Conservation (phyloP, 2,113 vertebrate genomes). For the Alaudala cheleensis region DNA sequence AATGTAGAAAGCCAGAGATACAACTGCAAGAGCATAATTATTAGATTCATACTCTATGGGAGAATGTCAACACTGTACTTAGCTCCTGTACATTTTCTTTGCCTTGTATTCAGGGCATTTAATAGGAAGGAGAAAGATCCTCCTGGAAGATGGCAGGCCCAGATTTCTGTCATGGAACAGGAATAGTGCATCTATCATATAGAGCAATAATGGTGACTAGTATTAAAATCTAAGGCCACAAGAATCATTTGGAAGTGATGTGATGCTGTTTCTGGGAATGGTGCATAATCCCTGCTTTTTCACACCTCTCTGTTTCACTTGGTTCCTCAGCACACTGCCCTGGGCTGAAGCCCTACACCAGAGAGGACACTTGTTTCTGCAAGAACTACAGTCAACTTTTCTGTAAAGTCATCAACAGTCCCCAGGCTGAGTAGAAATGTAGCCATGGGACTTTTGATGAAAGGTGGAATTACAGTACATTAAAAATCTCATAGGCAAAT, state of each 20-base stretch:
- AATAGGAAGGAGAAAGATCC: not conserved
- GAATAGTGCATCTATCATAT: not conserved
- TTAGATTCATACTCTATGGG: not conserved
- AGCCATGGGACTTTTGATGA: slow-evolving; percentile 9
- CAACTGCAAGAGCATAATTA: not conserved
- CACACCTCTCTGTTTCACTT: not conserved
- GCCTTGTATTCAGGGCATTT: not conserved
- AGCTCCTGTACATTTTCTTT: not conserved
- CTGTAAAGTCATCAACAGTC: not conserved
- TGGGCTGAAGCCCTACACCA: not conserved
- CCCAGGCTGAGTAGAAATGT: not conserved
- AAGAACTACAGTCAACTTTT: not conserved
- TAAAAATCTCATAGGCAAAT: not conserved
- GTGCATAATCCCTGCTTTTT: not conserved
- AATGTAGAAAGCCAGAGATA: not conserved
- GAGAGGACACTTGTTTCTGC: not conserved
- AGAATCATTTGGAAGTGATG: not conserved
- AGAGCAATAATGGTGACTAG: not conserved
- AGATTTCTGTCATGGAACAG: not conserved
- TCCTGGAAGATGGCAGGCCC: not conserved
- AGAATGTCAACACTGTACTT: not conserved
- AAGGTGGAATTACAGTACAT: slow-evolving; percentile 26
- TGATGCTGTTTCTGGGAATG: not conserved
- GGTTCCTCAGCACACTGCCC: not conserved
- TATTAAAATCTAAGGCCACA: not conserved